phyloP scores from a whole-genome alignment of 2,113 vertebrate genomes.

The Marmota monax region DNA sequence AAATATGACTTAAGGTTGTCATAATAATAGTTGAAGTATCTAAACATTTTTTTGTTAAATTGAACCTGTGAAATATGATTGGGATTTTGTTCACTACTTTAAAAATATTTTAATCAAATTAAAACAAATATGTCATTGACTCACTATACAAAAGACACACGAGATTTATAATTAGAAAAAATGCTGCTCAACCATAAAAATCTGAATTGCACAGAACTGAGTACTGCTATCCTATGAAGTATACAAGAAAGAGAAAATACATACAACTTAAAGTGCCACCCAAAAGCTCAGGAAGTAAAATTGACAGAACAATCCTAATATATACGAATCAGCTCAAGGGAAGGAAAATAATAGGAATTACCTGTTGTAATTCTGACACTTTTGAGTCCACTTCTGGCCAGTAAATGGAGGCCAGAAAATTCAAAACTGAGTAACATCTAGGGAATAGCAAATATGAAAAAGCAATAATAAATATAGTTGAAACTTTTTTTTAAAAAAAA shows the following conservation, averaged over 20 bases:
- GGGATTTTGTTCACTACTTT: conserved; percentile 69
- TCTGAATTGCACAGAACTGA: conserved; percentile 59
- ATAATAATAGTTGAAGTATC: conserved; percentile 62
- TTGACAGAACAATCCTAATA: conserved; percentile 31
- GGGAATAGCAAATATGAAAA: conserved; percentile 30
- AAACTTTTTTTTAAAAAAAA: conserved; percentile 11
- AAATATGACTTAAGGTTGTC: conserved; percentile 68
- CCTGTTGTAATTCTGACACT: neutral
- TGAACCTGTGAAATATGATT: conserved; percentile 72
- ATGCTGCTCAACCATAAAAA: conserved; percentile 74
- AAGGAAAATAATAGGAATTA: neutral
- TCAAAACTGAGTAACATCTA: conserved; percentile 15
- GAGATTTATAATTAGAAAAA: conserved; percentile 71
- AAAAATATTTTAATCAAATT: conserved; percentile 62
- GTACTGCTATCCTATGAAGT: conserved; percentile 66
- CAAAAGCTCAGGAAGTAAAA: neutral
- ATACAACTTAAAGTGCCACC: neutral
- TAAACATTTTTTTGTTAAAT: conserved; percentile 77
- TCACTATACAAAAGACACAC: conserved; percentile 69
- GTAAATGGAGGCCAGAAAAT: neutral
- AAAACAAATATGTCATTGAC: conserved; percentile 62
- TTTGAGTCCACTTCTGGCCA: conserved; percentile 17
- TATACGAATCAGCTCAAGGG: neutral
- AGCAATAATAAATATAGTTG: neutral
- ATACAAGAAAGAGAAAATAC: conserved; percentile 63